Evolutionary conservation across 2,888 invertebrate genomes (phyloP).

Genomic region (Megamerina dolium): DNA sequence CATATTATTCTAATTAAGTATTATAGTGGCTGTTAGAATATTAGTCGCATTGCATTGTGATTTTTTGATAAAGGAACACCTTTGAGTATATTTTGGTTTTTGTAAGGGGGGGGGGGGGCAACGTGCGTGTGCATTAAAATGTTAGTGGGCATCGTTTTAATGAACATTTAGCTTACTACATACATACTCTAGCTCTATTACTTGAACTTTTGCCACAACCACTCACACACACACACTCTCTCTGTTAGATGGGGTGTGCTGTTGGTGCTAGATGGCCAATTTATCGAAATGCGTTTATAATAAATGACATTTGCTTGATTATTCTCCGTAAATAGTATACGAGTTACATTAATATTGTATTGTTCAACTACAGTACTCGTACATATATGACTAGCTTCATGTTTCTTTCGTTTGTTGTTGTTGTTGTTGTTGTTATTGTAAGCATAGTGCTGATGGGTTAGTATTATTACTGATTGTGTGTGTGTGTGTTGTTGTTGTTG

Average conservation of each 20-base stretch:
- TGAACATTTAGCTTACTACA: not conserved
- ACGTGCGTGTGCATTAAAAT: not conserved
- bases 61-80: too few relatives aligned
- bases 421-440: not conserved
- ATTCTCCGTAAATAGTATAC: too few relatives aligned
- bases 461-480: not conserved
- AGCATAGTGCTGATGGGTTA: not conserved
- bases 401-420: not conserved
- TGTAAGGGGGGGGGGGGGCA: not conserved
- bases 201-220: too few relatives aligned
- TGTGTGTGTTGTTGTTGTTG: slow-evolving; percentile 1
- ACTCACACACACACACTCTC: not conserved
- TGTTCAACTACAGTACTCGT: too few relatives aligned
- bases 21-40: too few relatives aligned
- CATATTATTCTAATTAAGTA: too few relatives aligned
- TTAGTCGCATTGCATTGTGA: too few relatives aligned
- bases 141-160: not conserved
- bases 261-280: not conserved
- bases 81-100: too few relatives aligned
- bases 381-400: too few relatives aligned
- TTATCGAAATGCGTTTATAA: slow-evolving; percentile 15
- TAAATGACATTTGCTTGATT: slow-evolving; percentile 13
- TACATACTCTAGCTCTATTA: too few relatives aligned
- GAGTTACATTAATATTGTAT: too few relatives aligned
- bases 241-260: too few relatives aligned